Evolutionary conservation across 2,113 vertebrate species (phyloP).

Genomic region (Aphyosemion australe): DNA sequence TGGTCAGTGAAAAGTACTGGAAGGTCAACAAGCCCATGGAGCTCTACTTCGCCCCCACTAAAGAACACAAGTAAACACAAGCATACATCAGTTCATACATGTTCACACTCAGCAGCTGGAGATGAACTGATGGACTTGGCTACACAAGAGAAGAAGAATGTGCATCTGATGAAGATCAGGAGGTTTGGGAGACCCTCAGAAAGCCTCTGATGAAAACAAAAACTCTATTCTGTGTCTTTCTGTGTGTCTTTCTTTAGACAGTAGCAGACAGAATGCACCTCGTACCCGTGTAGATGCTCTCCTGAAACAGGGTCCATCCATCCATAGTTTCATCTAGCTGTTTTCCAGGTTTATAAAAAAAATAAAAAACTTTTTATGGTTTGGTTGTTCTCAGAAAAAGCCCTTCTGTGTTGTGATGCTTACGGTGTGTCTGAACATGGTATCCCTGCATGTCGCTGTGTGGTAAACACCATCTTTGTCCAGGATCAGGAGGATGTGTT

Average conservation of each 20-base stretch:
- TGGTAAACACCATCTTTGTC: not conserved
- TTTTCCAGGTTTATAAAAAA: not conserved
- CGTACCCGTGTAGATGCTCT: conserved; percentile 19
- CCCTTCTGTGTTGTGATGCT: not conserved
- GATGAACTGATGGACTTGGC: conserved; percentile 46
- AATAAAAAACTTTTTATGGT: not conserved
- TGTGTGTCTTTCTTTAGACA: conserved; percentile 57
- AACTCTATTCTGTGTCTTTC: conserved; percentile 48
- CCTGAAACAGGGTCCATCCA: not conserved
- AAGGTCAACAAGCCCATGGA: conserved; percentile 99
- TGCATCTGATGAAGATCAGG: conserved; percentile 40
- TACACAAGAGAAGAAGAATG: conserved; percentile 26
- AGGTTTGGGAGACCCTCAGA: too few relatives aligned
- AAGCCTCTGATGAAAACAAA: conserved; percentile 43
- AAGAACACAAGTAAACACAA: conserved; percentile 92
- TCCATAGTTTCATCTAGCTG: conserved; percentile 1
- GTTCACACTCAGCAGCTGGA: conserved; percentile 5
- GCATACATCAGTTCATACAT: not conserved
- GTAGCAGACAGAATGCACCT: conserved; percentile 49
- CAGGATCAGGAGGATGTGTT: not conserved
- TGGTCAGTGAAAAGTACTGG: conserved; percentile 99
- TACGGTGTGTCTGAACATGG: not conserved
- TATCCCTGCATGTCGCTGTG: not conserved
- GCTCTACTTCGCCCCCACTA: conserved; percentile 98
- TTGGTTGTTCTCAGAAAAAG: conserved; percentile 3